phyloP scores from a whole-genome alignment of 1,140 invertebrate species.

The Reticulitermes speratus region DNA sequence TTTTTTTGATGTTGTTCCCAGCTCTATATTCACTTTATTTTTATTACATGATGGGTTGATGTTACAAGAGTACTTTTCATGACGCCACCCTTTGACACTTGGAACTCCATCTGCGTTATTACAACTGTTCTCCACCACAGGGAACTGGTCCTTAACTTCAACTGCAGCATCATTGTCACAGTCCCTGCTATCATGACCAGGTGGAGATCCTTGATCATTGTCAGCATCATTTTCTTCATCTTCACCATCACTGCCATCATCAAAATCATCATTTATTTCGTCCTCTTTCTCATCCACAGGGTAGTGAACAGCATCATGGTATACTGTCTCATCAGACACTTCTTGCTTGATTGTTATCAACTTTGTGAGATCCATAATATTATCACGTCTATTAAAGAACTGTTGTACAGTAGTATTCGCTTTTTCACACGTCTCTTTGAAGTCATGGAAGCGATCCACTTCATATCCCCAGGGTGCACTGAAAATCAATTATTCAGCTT shows the following conservation, averaged over 20 bases:
- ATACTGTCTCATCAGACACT: constrained; percentile 22
- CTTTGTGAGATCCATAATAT: no score
- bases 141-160: no score
- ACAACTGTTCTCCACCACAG: no score
- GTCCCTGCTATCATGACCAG: no score
- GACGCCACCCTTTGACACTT: background rate
- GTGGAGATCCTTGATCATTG: no score
- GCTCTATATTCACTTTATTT: background rate
- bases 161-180: no score
- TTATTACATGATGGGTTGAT: constrained; percentile 5
- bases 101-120: no score
- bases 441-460: constrained; percentile 24
- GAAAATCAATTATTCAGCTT: no score
- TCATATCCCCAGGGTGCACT: background rate
- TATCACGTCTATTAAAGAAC: background rate
- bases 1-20: background rate
- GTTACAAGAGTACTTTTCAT: constrained; percentile 21
- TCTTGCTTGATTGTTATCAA: constrained; percentile 18
- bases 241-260: no score
- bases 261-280: no score
- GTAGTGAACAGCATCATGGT: constrained; percentile 14
- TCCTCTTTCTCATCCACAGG: background rate
- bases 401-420: constrained; percentile 20
- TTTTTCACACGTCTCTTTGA: constrained; percentile 15
- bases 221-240: no score